phyloP scores from a whole-genome alignment of 2,888 invertebrate genomes.

The Chirona hameri region DNA sequence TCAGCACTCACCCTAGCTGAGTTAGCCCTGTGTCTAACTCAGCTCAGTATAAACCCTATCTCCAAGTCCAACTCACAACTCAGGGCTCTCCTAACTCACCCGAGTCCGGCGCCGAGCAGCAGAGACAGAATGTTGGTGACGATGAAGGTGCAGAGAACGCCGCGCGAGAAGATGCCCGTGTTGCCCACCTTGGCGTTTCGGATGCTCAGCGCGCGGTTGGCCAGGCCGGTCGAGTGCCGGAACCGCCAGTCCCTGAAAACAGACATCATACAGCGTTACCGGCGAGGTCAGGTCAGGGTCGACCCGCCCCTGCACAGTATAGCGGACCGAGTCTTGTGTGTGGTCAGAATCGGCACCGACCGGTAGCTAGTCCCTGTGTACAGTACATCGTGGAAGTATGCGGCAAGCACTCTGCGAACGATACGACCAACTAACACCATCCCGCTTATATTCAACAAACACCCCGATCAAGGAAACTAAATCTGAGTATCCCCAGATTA shows the following conservation, averaged over 20 bases:
- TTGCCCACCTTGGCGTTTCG: constrained; percentile 71
- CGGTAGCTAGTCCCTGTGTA: too few species aligned
- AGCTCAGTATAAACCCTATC: not conserved
- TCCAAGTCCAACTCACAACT: not conserved
- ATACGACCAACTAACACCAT: too few species aligned
- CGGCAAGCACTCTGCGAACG: too few species aligned
- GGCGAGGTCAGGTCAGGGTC: too few species aligned
- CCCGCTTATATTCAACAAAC: too few species aligned
- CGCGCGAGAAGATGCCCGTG: constrained; percentile 78
- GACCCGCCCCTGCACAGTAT: too few species aligned
- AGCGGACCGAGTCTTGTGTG: too few species aligned
- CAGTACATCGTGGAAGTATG: too few species aligned
- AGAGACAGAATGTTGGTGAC: constrained; percentile 86
- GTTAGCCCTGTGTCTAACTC: too few species aligned
- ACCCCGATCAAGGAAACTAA: too few species aligned
- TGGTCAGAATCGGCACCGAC: too few species aligned
- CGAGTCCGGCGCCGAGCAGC: constrained; percentile 84
- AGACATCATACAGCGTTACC: not conserved
- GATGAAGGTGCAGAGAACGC: constrained; percentile 83
- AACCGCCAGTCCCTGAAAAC: constrained; percentile 75
- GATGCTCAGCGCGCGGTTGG: constrained; percentile 52
- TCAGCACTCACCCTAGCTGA: not conserved
- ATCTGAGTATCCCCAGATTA: too few species aligned
- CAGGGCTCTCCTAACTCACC: constrained; percentile 55
- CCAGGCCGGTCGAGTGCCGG: constrained; percentile 58